phyloP scores from a whole-genome alignment of 2,888 invertebrate species.

The Drosophila tanythrix region DNA sequence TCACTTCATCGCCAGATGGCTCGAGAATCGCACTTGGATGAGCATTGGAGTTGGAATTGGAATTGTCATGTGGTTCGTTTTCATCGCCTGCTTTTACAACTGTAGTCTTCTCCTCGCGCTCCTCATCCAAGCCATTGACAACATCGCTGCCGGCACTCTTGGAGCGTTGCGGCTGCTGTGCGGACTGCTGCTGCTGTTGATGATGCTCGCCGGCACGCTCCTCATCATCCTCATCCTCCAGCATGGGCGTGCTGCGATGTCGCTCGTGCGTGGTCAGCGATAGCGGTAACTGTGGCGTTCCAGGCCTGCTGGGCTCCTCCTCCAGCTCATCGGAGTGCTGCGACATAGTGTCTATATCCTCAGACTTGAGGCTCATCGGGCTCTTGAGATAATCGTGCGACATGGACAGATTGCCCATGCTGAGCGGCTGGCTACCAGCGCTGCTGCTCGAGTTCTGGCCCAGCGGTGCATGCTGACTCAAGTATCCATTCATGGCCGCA shows the following conservation, averaged over 20 bases:
- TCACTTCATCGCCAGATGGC: constrained; percentile 23
- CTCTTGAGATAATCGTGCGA: constrained; percentile 89
- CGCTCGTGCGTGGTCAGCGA: constrained; percentile 88
- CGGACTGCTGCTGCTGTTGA: constrained; percentile 37
- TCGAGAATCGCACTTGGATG: constrained; percentile 29
- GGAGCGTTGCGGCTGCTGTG: constrained; percentile 35
- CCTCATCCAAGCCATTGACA: constrained; percentile 68
- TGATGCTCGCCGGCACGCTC: constrained; percentile 36
- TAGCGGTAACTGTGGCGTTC: constrained; percentile 89
- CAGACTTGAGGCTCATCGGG: constrained; percentile 87
- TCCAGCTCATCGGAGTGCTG: constrained; percentile 88
- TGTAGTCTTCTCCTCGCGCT: constrained; percentile 53
- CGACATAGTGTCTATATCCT: constrained; percentile 89
- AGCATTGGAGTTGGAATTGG: constrained; percentile 56
- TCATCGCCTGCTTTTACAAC: constrained; percentile 29
- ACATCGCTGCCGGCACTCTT: constrained; percentile 65
- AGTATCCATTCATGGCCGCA: constrained; percentile 84
- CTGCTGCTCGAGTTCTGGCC: constrained; percentile 81
- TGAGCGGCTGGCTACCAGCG: constrained; percentile 76
- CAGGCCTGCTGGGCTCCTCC: constrained; percentile 88
- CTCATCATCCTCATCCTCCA: constrained; percentile 69
- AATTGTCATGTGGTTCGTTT: constrained; percentile 38
- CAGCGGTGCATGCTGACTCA: constrained; percentile 82
- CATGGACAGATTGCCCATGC: constrained; percentile 86
- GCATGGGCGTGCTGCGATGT: constrained; percentile 77